Evolutionary conservation across 2,888 invertebrate species (phyloP), one percentile per base, ranked within the genome.

Genomic region (Watsonalla binaria): DNA sequence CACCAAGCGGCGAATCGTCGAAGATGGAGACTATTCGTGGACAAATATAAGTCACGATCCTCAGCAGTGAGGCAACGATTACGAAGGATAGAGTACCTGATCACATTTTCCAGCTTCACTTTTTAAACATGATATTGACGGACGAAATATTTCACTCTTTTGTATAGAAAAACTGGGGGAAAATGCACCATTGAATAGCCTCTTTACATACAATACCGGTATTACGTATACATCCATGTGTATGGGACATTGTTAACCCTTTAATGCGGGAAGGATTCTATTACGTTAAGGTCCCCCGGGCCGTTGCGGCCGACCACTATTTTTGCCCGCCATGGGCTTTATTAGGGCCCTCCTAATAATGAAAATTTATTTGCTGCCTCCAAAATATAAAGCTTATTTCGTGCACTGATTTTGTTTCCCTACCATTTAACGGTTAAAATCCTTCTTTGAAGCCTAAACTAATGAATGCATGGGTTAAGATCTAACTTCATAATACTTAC

Each of bases 291-390:
- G 65, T 62, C 70, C 65, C 66, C 56, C 54, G 56, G 70, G 62
- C 64, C 56, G 61, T 65, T 76, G 80, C 65, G 83, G 82, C 60
- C 63, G 72, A 76, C 83, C 83, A 82, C 82, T 80, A 81, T 82
- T 83, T 82, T 83, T 82, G 80, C 69, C 65, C 61, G 62, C 62
- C 63, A 64, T 63, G 66, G 72, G 75, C 76, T 84, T 82, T 82
- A 82, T 81, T 82, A 82, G 74, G 71, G 61, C 60, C 64, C 62
- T 67, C 65, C 74, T 77, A 82, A 80, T 83, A 82, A 82, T 82
- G 74, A 68, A 69, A 80, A 82, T 83, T 79, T 82, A 82, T 82
- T 75, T 60, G 59, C 63, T 62, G 60, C 59, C 56, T 53, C 53
- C 58, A 49, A 53, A 59, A 64, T 62, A 62, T 59, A 46, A 55